phyloP scores from a whole-genome alignment of 2,113 vertebrate species.

The Indicator maculatus region DNA sequence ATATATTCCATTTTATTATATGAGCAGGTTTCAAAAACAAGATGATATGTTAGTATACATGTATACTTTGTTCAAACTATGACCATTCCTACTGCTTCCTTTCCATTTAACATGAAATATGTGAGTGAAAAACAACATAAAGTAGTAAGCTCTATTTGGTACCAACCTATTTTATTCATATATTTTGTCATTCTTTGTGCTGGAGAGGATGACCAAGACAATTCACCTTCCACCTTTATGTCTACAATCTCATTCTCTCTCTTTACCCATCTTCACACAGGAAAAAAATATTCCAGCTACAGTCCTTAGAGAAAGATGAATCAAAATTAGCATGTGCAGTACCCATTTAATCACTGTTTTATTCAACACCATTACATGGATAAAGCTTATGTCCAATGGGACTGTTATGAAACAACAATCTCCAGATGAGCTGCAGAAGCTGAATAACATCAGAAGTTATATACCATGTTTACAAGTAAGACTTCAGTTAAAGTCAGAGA shows the following conservation, averaged over 20 bases:
- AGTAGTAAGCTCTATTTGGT: background rate
- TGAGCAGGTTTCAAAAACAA: background rate
- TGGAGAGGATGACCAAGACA: background rate
- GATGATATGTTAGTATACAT: background rate
- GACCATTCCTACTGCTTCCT: background rate
- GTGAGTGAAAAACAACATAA: background rate
- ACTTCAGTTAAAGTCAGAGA: background rate
- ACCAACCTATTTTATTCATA: background rate
- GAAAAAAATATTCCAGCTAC: background rate
- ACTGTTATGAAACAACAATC: background rate
- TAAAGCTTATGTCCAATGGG: background rate
- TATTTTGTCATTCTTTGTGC: background rate
- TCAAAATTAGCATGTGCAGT: background rate
- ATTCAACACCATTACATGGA: background rate
- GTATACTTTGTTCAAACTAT: background rate
- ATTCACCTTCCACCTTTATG: background rate
- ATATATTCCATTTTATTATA: background rate
- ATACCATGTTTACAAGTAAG: background rate
- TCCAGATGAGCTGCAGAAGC: background rate
- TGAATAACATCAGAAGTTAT: background rate
- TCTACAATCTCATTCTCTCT: background rate
- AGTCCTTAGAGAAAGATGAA: background rate
- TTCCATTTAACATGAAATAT: background rate
- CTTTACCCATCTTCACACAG: background rate
- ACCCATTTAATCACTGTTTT: conserved; percentile 13